Conservation (phyloP, 2,113 vertebrate genomes). For the Cynoglossus semilaevis region DNA sequence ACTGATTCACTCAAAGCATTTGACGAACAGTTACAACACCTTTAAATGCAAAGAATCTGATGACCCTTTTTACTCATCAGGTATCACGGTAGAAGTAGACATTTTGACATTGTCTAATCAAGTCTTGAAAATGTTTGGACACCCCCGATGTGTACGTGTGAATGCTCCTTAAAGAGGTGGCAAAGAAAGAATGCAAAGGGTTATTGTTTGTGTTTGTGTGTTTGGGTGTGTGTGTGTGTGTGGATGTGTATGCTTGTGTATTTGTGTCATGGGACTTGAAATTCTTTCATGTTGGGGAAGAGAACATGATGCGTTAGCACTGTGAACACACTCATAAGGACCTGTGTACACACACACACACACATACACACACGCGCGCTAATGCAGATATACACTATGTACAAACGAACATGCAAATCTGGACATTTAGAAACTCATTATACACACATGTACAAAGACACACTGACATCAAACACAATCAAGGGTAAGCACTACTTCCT, state of each 20-base stretch:
- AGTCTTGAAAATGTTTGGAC: too few relatives aligned
- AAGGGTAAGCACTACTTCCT: constrained; percentile 59
- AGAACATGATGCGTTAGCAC: constrained; percentile 66
- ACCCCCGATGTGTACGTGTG: neutral
- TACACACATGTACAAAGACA: constrained; percentile 53
- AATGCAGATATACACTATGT: constrained; percentile 25
- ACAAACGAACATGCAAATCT: constrained; percentile 43
- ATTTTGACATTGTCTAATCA: too few relatives aligned
- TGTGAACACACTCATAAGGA: constrained; percentile 62
- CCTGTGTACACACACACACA: constrained; percentile 48
- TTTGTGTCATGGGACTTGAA: constrained; percentile 53
- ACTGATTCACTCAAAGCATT: too few relatives aligned
- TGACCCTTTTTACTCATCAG: too few relatives aligned
- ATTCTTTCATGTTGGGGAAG: constrained; percentile 60
- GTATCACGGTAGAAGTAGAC: too few relatives aligned
- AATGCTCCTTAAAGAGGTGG: constrained; percentile 43
- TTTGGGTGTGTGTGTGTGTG: neutral
- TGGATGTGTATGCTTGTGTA: too few relatives aligned
- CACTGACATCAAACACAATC: constrained; percentile 51
- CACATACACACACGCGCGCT: constrained; percentile 5
- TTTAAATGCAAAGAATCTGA: too few relatives aligned
- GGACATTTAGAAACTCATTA: constrained; percentile 52
- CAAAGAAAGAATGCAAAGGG: constrained; percentile 34
- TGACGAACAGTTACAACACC: too few relatives aligned
- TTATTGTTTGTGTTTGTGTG: constrained; percentile 34